phyloP scores from a whole-genome alignment of 2,888 invertebrate species.

The Cheilosia soror region DNA sequence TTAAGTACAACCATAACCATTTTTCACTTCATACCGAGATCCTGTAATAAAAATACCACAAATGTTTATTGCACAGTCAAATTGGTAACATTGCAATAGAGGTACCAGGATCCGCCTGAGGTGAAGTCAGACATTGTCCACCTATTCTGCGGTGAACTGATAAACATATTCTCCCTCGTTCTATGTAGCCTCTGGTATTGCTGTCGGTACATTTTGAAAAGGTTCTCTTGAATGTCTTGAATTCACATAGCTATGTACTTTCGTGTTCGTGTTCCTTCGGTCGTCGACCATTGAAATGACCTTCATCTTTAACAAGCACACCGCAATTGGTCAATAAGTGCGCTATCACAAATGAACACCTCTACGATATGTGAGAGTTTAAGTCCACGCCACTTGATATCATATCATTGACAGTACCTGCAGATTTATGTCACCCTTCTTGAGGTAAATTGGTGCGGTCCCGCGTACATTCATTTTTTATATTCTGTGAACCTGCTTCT shows the following conservation, averaged over 20 bases:
- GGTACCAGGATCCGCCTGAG: conserved; percentile 30
- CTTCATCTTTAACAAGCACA: conserved; percentile 8
- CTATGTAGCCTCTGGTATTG: not conserved
- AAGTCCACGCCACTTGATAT: not conserved
- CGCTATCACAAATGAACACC: not conserved
- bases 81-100: conserved; percentile 50
- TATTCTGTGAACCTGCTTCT: conserved; percentile 46
- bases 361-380: not conserved
- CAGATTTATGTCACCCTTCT: conserved; percentile 10
- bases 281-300: not conserved
- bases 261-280: not conserved
- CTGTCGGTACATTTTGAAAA: conserved; percentile 9
- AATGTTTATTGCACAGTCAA: conserved; percentile 54
- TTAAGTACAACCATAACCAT: conserved; percentile 55
- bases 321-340: not conserved
- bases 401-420: not conserved
- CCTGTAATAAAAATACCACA: conserved; percentile 68
- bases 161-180: not conserved
- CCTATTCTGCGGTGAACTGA: conserved; percentile 29
- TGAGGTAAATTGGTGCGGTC: conserved; percentile 35
- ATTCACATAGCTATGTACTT: not conserved
- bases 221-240: conserved; percentile 6
- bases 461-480: conserved; percentile 43
- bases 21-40: conserved; percentile 54
- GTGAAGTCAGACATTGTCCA: conserved; percentile 28